A percentile compares a stretch with the other conserved stretches of the same genome.
Conservation (phyloP, 2,113 vertebrate species). For the Heteronetta atricapilla region DNA sequence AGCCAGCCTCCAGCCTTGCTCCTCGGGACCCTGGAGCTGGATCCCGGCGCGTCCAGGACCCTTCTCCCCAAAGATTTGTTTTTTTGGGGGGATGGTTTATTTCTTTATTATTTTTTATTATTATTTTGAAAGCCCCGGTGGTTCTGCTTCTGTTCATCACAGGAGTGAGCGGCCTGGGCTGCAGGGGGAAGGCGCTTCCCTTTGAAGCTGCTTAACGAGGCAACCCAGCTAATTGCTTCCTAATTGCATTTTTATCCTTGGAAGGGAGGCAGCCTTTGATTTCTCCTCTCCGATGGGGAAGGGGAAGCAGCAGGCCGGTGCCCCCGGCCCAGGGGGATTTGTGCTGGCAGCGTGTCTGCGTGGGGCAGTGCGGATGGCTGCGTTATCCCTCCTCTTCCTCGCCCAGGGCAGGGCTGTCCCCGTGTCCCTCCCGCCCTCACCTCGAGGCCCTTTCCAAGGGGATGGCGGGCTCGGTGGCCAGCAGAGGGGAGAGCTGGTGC, state of each 20-base stretch:
- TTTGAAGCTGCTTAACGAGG: constrained; percentile 73
- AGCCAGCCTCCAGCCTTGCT: no score
- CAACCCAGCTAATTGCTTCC: constrained; percentile 72
- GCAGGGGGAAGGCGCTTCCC: constrained; percentile 35
- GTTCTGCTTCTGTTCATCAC: not conserved
- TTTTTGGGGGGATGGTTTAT: not conserved
- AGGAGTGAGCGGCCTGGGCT: not conserved
- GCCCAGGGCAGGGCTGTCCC: fast-evolving
- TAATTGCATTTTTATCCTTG: constrained; percentile 72
- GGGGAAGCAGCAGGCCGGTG: not conserved
- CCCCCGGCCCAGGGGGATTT: not conserved
- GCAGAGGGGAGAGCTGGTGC: not conserved
- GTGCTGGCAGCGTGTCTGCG: fast-evolving
- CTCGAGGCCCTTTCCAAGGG: not conserved
- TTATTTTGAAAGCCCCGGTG: not conserved
- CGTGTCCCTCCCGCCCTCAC: not conserved
- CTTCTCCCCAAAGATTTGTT: not conserved
- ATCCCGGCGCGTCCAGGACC: not conserved
- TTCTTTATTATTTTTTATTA: not conserved
- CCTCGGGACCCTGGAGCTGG: not conserved
- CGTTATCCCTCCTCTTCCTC: not conserved
- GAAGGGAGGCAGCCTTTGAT: constrained; percentile 69
- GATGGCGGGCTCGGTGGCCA: not conserved
- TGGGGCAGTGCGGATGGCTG: not conserved
- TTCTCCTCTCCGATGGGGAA: constrained; percentile 29